Conservation (phyloP, 2,113 vertebrate genomes). For the Rattus rattus region DNA sequence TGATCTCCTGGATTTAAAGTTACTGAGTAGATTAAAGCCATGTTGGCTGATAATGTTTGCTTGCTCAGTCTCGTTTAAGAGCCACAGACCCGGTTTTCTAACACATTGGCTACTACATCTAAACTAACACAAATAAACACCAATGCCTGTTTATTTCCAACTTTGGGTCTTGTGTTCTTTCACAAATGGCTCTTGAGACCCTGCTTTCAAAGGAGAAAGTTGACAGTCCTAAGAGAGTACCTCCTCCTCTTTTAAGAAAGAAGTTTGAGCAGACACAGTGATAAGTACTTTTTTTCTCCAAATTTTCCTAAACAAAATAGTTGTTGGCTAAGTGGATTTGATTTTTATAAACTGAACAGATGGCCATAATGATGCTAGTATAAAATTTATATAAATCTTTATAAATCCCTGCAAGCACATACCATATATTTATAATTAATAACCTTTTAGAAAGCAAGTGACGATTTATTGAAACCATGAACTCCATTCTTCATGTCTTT, state of each 20-base stretch:
- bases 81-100: conserved; percentile 36
- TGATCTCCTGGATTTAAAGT: conserved; percentile 68
- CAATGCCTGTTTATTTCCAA: conserved; percentile 62
- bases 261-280: conserved; percentile 6
- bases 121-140: conserved; percentile 76
- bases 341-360: conserved; percentile 19
- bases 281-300: not conserved
- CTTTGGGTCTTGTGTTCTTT: conserved; percentile 51
- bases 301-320: conserved; percentile 58
- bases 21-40: conserved; percentile 57
- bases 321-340: not conserved
- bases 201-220: conserved; percentile 3
- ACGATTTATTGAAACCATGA: conserved; percentile 18
- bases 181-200: conserved; percentile 15
- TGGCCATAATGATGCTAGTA: not conserved
- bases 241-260: not conserved
- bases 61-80: conserved; percentile 20
- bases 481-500: not conserved
- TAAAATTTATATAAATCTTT: conserved; percentile 50
- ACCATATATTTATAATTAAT: conserved; percentile 23
- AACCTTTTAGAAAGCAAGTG: conserved; percentile 25
- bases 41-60: conserved; percentile 57
- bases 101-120: conserved; percentile 48
- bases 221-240: conserved; percentile 19
- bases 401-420: conserved; percentile 25